Evolutionary conservation across 2,113 vertebrate genomes (phyloP), one percentile per base, ranked within the genome.

Genomic region (Emberiza fucata): DNA sequence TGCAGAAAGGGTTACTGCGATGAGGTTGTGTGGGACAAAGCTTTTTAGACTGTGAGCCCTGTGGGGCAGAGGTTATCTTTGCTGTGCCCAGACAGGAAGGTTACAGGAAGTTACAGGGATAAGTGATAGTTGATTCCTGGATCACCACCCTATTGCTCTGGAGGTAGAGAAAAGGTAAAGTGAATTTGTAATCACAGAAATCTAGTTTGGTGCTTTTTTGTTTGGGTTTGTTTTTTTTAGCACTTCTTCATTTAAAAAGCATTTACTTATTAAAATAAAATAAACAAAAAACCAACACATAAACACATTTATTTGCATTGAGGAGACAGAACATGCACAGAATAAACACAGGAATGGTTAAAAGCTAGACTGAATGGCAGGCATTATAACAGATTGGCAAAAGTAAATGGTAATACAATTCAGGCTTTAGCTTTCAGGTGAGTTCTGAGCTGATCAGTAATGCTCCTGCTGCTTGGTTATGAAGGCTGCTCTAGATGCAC

Each of bases 21-120:
- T 69, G 86, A 86, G 54, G 64, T 81, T 88, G 64, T 15, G 29
- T 6, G n/a, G 92, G 85, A 92, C 68, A 86, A 78, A 81, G 65
- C 72, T 37, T 82, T 85, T 88, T 53, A 86, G 85, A 29, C 54
- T 54, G 39, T 40, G 68, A 78, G 40, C 79, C 64, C 71, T 90
- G 42, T 66, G 28, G 94, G 92, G 87, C 90, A 96, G 92, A 93
- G 94, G 96, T 96, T 97, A 94, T 95, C 94, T 94, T 54, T 61
- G 92, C 82, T 86, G 56, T 81, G 88, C 76, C 94, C 93, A 92
- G 92, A 92, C 90, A 92, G 94, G 95, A 96, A 95, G 90, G 93
- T 94, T 94, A 95, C 88, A 92, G 94, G 92, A 96, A 97, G 94
- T 94, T 85, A 39, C 92, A 94, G 72, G 94, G 80, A 72, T 84